phyloP scores from a whole-genome alignment of 37 sponge, comb jelly and placozoan genomes.

The Ianthella basta region DNA sequence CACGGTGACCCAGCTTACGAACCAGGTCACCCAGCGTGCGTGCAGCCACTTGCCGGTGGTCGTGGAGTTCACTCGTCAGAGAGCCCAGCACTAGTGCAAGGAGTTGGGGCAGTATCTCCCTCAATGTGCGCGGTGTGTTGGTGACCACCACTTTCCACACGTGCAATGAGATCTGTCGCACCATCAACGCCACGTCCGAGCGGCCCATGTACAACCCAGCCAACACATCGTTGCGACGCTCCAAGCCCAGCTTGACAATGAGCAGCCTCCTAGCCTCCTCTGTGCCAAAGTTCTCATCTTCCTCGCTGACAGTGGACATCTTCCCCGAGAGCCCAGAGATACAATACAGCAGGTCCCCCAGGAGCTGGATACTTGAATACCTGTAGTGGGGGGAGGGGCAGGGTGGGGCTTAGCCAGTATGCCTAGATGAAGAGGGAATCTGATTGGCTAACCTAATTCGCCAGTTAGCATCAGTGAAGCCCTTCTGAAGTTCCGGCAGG shows the following conservation, averaged over 20 bases:
- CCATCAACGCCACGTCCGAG: conserved; percentile 94
- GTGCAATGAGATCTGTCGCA: conserved; percentile 94
- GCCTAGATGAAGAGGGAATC: not conserved
- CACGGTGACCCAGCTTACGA: conserved; percentile 93
- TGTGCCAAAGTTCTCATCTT: conserved; percentile 98
- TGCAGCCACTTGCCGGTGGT: conserved; percentile 85
- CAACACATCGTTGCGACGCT: conserved; percentile 86
- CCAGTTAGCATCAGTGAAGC: conserved; percentile 94
- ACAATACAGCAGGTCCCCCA: conserved; percentile 95
- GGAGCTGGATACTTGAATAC: conserved; percentile 86
- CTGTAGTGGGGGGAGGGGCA: conserved; percentile 17
- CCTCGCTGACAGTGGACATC: conserved; percentile 94
- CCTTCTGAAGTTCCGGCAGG: conserved; percentile 88
- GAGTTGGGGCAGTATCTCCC: conserved; percentile 95
- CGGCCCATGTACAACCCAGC: conserved; percentile 99
- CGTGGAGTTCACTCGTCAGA: conserved; percentile 79
- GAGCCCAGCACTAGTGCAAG: conserved; percentile 79
- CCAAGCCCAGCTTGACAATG: conserved; percentile 71
- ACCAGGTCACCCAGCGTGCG: conserved; percentile 95
- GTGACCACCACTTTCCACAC: conserved; percentile 99
- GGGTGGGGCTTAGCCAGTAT: no score
- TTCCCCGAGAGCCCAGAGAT: conserved; percentile 95
- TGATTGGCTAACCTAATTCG: conserved; percentile 77
- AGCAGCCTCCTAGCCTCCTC: conserved; percentile 79
- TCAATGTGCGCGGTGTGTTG: conserved; percentile 90